Percentiles rank a stretch among this genome's conserved stretches.
Conservation (phyloP, 2,888 invertebrate genomes). For the Apotomis capreana region DNA sequence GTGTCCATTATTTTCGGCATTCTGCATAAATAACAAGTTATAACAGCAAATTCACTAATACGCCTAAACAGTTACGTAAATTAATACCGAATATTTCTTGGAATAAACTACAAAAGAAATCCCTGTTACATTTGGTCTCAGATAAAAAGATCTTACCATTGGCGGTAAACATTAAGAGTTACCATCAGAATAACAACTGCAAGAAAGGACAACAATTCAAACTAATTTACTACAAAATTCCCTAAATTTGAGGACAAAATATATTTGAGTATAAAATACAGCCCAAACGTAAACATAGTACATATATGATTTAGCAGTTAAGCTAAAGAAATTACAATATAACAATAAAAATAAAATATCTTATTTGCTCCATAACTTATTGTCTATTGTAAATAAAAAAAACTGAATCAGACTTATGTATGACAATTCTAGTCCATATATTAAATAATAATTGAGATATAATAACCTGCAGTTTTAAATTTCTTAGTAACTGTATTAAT, state of each 20-base stretch:
- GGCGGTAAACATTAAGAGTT: neutral
- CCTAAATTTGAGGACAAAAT: conserved; percentile 9
- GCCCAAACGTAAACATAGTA: neutral
- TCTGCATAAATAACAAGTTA: conserved; percentile 1
- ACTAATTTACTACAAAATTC: conserved; percentile 16
- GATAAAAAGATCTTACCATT: neutral
- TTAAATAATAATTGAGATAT: conserved; percentile 4
- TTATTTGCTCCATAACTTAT: neutral
- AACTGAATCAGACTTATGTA: neutral
- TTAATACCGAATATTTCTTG: conserved; percentile 1
- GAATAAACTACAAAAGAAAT: neutral
- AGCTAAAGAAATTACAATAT: conserved; percentile 14
- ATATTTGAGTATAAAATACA: neutral
- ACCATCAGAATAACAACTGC: neutral
- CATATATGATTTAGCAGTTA: conserved; percentile 7
- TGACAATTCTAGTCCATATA: conserved; percentile 8
- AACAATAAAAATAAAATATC: neutral
- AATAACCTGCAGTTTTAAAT: neutral
- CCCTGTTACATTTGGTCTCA: neutral
- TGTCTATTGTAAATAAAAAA: conserved; percentile 13
- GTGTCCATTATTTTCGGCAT: conserved; percentile 18
- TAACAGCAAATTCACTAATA: neutral
- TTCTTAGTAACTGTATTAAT: conserved; percentile 8
- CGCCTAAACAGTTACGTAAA: conserved; percentile 1
- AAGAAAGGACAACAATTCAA: neutral